Evolutionary conservation across 2,797 vertebrate species (phyloP), one percentile per base, ranked within the genome.

Genomic region (Neosilurus mollespiculum): DNA sequence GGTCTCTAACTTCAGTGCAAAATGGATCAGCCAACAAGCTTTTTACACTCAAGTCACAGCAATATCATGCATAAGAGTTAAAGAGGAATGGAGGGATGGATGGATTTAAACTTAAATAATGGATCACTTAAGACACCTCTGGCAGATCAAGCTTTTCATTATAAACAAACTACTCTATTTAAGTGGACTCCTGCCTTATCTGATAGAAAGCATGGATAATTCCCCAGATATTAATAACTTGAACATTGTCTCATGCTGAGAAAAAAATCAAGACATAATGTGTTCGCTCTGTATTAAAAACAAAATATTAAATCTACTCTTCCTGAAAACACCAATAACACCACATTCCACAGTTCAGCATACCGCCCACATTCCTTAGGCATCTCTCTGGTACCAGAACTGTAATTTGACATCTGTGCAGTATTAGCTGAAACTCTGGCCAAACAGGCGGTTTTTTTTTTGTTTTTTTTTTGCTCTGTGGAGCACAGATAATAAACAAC

Each of bases 361-460:
- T 75, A 87, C 87, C 88, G 81, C 84, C 89, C 84, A 88, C 88
- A 90, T 89, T 90, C 87, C 81, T 84, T 70, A 70, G 78, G 77
- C 79, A 87, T 80, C 85, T 88, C 66, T 83, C 81, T 83, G 79
- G 82, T 84, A 85, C 85, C 86, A 81, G 85, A 89, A 89, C 81
- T 89, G 88, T 87, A 85, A 89, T 85, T 89, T 87, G 87, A 88
- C 87, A 88, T 89, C 87, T 87, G 87, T 79, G 86, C 82, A 85
- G 83, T 84, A 86, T 88, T 88, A 89, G 83, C 81, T 56, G 81
- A 87, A 87, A 82, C 82, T 84, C 76, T 79, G 85, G 83, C 79
- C 84, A 86, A 83, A 87, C 84, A 81, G 81, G 30, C 62, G 65
- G 81, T 85, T 83, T 85, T 81, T 83, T 85, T 83, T 85, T 81